Evolutionary conservation across 1,140 invertebrate genomes (phyloP).

Genomic region (Drosophila teissieri): DNA sequence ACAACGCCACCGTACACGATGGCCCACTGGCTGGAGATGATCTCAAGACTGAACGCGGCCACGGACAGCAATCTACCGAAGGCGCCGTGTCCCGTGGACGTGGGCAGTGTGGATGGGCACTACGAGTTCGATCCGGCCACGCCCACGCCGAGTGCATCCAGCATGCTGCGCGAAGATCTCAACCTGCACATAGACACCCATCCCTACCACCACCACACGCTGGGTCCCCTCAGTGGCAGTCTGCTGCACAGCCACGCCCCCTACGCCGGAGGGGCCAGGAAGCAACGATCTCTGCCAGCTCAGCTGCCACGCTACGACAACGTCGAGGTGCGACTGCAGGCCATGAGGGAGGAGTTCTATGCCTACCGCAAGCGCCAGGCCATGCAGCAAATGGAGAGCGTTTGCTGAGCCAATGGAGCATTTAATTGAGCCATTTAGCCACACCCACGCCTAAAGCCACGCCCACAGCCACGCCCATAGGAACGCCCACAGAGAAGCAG

Average conservation of each 20-base stretch:
- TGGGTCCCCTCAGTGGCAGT: constrained; percentile 72
- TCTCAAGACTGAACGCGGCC: constrained; percentile 85
- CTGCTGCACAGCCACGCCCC: constrained; percentile 80
- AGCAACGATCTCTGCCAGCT: constrained; percentile 72
- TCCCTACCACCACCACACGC: constrained; percentile 55
- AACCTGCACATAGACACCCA: constrained; percentile 77
- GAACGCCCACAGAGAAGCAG: constrained; percentile 10
- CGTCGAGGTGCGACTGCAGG: constrained; percentile 95
- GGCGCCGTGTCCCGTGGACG: constrained; percentile 87
- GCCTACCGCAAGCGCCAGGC: constrained; percentile 95
- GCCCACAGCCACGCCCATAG: neutral
- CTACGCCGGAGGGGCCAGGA: constrained; percentile 2
- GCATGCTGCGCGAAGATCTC: constrained; percentile 85
- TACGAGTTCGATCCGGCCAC: constrained; percentile 96
- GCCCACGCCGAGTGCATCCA: constrained; percentile 88
- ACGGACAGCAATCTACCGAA: constrained; percentile 85
- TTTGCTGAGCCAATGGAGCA: constrained; percentile 86
- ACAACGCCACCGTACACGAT: constrained; percentile 87
- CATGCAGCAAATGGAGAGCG: constrained; percentile 88
- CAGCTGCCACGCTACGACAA: constrained; percentile 89
- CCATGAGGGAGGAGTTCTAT: constrained; percentile 98
- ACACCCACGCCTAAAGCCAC: constrained; percentile 1
- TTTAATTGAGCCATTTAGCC: constrained; percentile 22
- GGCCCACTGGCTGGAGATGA: constrained; percentile 87
- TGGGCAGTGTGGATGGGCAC: constrained; percentile 96